Percentiles rank a stretch among this genome's conserved stretches.
Conservation (phyloP, 2,888 invertebrate species). For the Hypercompe scribonia region DNA sequence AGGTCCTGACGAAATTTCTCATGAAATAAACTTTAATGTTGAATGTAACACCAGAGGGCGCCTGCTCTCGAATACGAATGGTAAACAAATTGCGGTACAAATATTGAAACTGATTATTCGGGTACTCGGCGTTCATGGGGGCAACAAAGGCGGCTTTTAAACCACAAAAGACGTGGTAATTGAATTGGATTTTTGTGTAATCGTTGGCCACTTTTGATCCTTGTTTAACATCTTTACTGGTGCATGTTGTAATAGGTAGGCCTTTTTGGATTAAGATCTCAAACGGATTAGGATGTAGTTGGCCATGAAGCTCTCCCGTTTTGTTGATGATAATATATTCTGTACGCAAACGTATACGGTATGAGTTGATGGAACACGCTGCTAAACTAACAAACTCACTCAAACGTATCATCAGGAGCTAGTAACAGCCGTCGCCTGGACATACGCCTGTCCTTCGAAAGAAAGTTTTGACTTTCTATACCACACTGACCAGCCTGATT, state of each 20-base stretch:
- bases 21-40: conserved; percentile 68
- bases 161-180: conserved; percentile 81
- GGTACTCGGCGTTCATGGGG: conserved; percentile 55
- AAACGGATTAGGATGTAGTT: conserved; percentile 16
- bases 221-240: conserved; percentile 68
- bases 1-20: conserved; percentile 80
- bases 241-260: conserved; percentile 50
- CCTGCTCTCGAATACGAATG: conserved; percentile 60
- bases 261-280: conserved; percentile 37
- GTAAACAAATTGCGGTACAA: conserved; percentile 81
- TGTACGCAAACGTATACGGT: neutral
- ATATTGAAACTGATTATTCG: conserved; percentile 82
- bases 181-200: conserved; percentile 80
- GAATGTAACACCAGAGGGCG: conserved; percentile 75
- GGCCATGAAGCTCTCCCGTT: neutral
- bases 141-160: conserved; percentile 82
- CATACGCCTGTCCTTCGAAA: no score
- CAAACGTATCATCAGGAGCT: neutral
- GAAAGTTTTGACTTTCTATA: no score
- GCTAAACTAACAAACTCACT: neutral
- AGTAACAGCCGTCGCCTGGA: no score
- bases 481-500: no score
- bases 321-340: neutral
- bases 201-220: conserved; percentile 74
- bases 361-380: neutral